Percentiles rank a stretch among this genome's conserved stretches.
Conservation (phyloP, 2,888 invertebrate species). For the Ormyrus rosae region DNA sequence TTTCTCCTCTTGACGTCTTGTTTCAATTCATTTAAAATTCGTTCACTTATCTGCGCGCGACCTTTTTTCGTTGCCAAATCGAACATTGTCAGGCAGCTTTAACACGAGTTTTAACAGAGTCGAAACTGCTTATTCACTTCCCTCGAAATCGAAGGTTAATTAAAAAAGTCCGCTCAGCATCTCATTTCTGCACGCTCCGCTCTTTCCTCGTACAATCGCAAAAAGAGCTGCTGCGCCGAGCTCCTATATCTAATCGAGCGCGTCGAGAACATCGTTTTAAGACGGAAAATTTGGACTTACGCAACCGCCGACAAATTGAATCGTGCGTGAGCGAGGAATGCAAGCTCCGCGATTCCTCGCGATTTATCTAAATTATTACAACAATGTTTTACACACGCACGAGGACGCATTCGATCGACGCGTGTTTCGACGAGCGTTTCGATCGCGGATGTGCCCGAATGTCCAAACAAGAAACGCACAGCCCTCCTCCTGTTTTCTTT, state of each 20-base stretch:
- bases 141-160: background rate
- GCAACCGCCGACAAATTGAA: constrained; percentile 27
- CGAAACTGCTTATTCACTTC: background rate
- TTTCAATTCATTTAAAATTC: constrained; percentile 39
- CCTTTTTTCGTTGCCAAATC: constrained; percentile 3
- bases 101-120: background rate
- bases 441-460: constrained; percentile 22
- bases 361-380: too few relatives aligned
- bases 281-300: constrained; percentile 49
- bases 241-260: constrained; percentile 29
- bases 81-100: background rate
- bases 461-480: constrained; percentile 23
- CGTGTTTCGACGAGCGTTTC: constrained; percentile 1
- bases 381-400: constrained; percentile 2
- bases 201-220: constrained; percentile 21
- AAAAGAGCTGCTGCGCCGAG: background rate
- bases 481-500: background rate
- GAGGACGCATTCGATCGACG: constrained; percentile 10
- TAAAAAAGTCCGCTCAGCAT: too few relatives aligned
- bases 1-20: constrained; percentile 24
- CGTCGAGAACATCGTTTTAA: background rate
- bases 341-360: too few relatives aligned
- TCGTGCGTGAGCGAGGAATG: background rate
- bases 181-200: constrained; percentile 21
- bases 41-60: constrained; percentile 1